A percentile compares a stretch with the other conserved stretches of the same genome.
Conservation (phyloP, 2,113 vertebrate genomes). For the Salvelinus alpinus region DNA sequence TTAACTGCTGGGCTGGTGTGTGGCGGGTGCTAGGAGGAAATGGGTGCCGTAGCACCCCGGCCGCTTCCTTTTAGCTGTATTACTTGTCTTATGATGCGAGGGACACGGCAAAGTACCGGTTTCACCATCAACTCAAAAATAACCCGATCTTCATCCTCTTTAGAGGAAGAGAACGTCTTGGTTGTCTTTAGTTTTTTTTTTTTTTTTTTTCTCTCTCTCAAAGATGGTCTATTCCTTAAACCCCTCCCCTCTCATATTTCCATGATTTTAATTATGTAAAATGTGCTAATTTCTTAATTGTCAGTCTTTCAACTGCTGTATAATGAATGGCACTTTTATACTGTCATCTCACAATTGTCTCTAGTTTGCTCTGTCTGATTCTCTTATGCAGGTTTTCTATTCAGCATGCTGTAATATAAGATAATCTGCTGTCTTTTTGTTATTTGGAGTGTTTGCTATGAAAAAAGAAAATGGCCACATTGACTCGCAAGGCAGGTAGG, state of each 20-base stretch:
- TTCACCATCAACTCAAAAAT: conserved; percentile 48
- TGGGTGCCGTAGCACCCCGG: conserved; percentile 50
- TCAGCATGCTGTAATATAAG: conserved; percentile 75
- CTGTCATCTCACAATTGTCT: conserved; percentile 89
- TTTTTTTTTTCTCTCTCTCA: conserved; percentile 76
- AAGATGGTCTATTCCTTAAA: conserved; percentile 87
- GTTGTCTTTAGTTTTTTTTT: conserved; percentile 59
- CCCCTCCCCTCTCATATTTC: conserved; percentile 82
- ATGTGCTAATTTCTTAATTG: conserved; percentile 95
- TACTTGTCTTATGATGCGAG: conserved; percentile 64
- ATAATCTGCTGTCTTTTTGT: conserved; percentile 69
- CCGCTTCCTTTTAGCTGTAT: conserved; percentile 62
- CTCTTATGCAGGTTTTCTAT: conserved; percentile 86
- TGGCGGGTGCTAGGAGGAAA: conserved; percentile 50
- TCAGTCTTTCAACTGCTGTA: conserved; percentile 98
- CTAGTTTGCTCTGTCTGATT: conserved; percentile 83
- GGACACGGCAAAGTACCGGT: conserved; percentile 63
- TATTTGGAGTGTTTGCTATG: conserved; percentile 64
- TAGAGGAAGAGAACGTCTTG: conserved; percentile 49
- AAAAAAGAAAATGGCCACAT: conserved; percentile 48
- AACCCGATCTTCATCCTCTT: conserved; percentile 42
- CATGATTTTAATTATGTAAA: conserved; percentile 88
- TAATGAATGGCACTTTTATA: conserved; percentile 96
- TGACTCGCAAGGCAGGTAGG: conserved; percentile 82
- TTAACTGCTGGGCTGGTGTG: conserved; percentile 54